Percentiles rank a stretch among this genome's conserved stretches.
phyloP scores from a whole-genome alignment of 2,888 invertebrate species.

The Dryomyza anilis region DNA sequence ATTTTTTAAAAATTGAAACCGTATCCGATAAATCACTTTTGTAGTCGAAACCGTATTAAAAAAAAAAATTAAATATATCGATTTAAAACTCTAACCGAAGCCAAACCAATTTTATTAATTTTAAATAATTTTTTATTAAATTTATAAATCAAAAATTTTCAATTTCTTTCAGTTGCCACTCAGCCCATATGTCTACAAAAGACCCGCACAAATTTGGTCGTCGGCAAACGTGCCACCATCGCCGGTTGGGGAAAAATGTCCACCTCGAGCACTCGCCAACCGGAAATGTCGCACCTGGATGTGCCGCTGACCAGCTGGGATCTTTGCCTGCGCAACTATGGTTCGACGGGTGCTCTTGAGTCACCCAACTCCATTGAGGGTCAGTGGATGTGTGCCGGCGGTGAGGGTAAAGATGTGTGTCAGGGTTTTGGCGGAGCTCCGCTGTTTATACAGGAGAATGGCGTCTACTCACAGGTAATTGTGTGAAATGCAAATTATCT shows the following conservation, averaged over 20 bases:
- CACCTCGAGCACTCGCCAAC: slow-evolving; percentile 60
- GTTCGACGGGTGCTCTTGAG: slow-evolving; percentile 67
- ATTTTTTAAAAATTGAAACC: too few relatives aligned
- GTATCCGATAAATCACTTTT: too few relatives aligned
- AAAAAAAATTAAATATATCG: too few relatives aligned
- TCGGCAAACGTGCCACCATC: slow-evolving; percentile 59
- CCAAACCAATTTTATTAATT: too few relatives aligned
- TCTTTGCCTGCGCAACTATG: slow-evolving; percentile 72
- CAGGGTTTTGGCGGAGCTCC: slow-evolving; percentile 82
- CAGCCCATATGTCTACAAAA: slow-evolving; percentile 74
- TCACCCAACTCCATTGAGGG: slow-evolving; percentile 65
- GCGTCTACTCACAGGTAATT: slow-evolving; percentile 71
- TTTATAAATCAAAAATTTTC: too few relatives aligned
- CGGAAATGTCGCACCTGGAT: slow-evolving; percentile 70
- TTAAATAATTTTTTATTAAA: too few relatives aligned
- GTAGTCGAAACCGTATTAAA: too few relatives aligned
- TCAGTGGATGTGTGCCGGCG: slow-evolving; percentile 74
- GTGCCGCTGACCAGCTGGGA: slow-evolving; percentile 72
- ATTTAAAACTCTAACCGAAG: too few relatives aligned
- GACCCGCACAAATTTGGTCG: slow-evolving; percentile 57
- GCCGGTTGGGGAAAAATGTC: slow-evolving; percentile 72
- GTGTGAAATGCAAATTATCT: neutral
- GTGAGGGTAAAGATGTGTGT: slow-evolving; percentile 77
- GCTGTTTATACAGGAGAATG: slow-evolving; percentile 68
- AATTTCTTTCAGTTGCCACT: slow-evolving; percentile 68